Evolutionary conservation across 2,888 invertebrate genomes (phyloP), one percentile per base, ranked within the genome.

Genomic region (Xylophagus ater): DNA sequence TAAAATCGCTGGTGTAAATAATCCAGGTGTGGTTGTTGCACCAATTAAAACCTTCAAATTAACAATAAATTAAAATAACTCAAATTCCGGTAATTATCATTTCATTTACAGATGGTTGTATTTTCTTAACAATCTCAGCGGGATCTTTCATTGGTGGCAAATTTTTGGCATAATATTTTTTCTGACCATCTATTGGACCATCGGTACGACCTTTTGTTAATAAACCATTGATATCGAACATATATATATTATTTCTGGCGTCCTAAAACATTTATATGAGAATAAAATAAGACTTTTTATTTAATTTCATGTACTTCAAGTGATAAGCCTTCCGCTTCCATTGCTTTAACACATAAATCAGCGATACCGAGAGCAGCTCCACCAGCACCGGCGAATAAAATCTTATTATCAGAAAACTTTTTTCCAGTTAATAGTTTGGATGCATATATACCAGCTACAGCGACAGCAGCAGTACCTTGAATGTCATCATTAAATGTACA

Each of bases 401-500:
- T 85, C 39, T 76, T 86, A 58, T 93, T 84, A 43, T 97, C 88
- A 30, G 76, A 73, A 53, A 98, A 74, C 53, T 79, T 81, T 55
- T 76, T 81, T 73, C 71, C 60, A 1, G 64, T 64, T 2, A 65
- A 49, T 21, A 65, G 58, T 45, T 57, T 57, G 2, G 64, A 60
- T 8, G 65, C 63, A 35, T 62, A 70, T 14, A 98, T 68, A 0
- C 97, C 97, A 5, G 92, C 93, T 3, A 96, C 87, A 7, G 90
- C 93, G 1, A 97, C 97, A 19, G 89, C 79, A 3, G 97, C 97
- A 0, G 96, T 93, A 49, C 96, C 93, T 66, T 97, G 96, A 56
- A 98, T 98, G 57, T 98, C 98, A 57, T 98, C 98, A 65, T 98
- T 98, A 66, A 98, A 98, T 15, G 94, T 94, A 65, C 97, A 97